These are phyloP conservation scores for Coreoperca whiteheadi DNA, from an alignment of 2,113 vertebrate species.

Conservation along the genomic window DNA sequence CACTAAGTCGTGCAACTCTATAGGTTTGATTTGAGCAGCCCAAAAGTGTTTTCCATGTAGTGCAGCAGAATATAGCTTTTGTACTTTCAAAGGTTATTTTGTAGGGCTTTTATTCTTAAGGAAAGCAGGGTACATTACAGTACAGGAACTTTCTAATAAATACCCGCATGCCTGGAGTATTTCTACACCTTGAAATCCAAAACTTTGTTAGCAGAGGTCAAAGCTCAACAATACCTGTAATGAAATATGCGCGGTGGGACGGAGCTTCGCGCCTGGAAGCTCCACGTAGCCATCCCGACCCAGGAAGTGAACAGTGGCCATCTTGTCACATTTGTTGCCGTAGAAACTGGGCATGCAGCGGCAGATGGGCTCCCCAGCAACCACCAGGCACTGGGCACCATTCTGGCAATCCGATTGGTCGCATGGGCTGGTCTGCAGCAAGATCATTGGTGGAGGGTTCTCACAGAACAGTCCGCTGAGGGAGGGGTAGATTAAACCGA, in stretches of 20 bases:
- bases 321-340: slow-evolving; percentile 94
- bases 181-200: neutral
- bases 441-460: slow-evolving; percentile 95
- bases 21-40: slow-evolving; percentile 31
- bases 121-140: neutral
- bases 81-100: neutral
- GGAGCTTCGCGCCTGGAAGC: slow-evolving; percentile 89
- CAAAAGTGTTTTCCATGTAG: slow-evolving; percentile 37
- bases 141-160: neutral
- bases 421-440: slow-evolving; percentile 97
- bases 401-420: slow-evolving; percentile 97
- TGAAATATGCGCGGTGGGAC: slow-evolving; percentile 94
- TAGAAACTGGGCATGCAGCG: slow-evolving; percentile 94
- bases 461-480: slow-evolving; percentile 94
- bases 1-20: slow-evolving; percentile 49
- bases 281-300: slow-evolving; percentile 94
- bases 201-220: neutral
- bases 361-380: slow-evolving; percentile 92
- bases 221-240: slow-evolving; percentile 87
- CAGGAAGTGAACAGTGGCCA: slow-evolving; percentile 94
- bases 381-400: slow-evolving; percentile 91
- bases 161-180: neutral
- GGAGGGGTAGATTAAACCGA: slow-evolving; percentile 6
- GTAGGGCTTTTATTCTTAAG: neutral
- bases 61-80: slow-evolving; percentile 6